Conservation (phyloP, 2,888 invertebrate species). For the Parapristionchus giblindavisi region DNA sequence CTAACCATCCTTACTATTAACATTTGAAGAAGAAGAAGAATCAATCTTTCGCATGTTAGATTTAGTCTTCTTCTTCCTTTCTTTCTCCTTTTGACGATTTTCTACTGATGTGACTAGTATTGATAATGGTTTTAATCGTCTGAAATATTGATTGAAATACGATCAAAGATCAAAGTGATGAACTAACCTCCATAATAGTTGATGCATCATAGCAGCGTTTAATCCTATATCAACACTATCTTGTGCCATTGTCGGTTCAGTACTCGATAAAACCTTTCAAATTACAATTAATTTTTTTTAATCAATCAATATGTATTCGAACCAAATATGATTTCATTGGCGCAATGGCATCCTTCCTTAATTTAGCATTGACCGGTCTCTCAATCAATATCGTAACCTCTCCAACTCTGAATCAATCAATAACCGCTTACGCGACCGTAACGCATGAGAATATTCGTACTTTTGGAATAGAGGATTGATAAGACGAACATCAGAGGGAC, state of each 20-base stretch:
- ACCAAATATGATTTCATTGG: slow-evolving; percentile 1
- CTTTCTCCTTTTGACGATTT: background rate
- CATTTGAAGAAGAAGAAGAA: too few species aligned
- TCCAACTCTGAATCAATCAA: background rate
- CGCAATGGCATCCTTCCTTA: background rate
- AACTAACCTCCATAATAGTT: background rate
- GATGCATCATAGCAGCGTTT: background rate
- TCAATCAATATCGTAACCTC: slow-evolving; percentile 14
- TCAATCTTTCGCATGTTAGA: background rate
- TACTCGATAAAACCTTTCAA: background rate
- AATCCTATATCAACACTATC: background rate
- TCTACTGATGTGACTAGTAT: too few species aligned
- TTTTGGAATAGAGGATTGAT: slow-evolving; percentile 17
- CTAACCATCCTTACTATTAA: too few species aligned
- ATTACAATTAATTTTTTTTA: background rate
- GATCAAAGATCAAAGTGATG: background rate
- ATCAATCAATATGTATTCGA: background rate
- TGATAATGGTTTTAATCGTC: slow-evolving; percentile 7
- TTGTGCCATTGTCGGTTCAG: background rate
- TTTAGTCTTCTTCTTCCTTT: background rate
- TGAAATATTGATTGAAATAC: background rate
- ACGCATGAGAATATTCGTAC: background rate
- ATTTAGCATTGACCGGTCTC: slow-evolving; percentile 2
- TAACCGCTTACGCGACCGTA: background rate
- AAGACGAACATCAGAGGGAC: background rate